Evolutionary conservation across 2,797 vertebrate species (phyloP).

Genomic region (Chelonia mydas): DNA sequence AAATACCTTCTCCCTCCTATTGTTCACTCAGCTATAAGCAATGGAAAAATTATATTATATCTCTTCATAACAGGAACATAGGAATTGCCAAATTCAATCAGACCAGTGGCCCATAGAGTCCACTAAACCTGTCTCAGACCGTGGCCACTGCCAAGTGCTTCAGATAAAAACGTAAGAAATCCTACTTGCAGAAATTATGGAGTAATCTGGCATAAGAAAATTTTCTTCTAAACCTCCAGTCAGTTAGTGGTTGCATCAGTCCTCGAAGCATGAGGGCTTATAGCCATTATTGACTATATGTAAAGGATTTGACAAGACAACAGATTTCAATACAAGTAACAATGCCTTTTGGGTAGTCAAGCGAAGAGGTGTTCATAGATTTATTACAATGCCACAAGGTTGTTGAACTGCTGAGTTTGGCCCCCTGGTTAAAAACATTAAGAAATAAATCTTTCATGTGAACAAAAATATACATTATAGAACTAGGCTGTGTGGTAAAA

Average conservation of each 20-base stretch:
- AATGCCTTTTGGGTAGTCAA: background rate
- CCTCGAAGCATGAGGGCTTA: background rate
- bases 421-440: background rate
- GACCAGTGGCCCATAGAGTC: background rate
- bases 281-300: background rate
- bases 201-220: background rate
- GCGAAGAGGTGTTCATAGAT: background rate
- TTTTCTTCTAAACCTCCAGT: background rate
- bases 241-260: background rate
- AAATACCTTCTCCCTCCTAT: background rate
- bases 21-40: background rate
- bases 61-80: fast-evolving
- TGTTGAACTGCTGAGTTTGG: background rate
- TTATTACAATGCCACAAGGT: background rate
- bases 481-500: background rate
- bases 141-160: background rate
- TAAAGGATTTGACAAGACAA: background rate
- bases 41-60: background rate
- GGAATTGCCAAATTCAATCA: background rate
- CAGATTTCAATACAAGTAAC: background rate
- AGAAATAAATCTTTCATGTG: fast-evolving
- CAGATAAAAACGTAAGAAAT: background rate
- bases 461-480: background rate
- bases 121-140: background rate
- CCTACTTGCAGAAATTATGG: background rate